Evolutionary conservation across 2,113 vertebrate species (phyloP).

Genomic region (Shinisaurus crocodilurus): DNA sequence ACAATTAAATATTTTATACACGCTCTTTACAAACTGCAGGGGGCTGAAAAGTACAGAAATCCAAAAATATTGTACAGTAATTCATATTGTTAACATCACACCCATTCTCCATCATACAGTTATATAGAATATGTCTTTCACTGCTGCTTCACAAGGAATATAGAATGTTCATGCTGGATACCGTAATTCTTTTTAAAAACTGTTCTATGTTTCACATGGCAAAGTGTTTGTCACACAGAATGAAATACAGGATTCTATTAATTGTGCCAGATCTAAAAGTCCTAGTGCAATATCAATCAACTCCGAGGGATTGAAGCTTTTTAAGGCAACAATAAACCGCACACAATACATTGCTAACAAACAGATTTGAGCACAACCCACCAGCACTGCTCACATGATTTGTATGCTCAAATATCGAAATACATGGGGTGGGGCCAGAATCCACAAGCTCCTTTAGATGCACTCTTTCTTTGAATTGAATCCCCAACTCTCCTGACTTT

Average conservation of each 20-base stretch:
- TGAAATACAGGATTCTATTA: not conserved
- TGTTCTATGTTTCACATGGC: not conserved
- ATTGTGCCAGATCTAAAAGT: not conserved
- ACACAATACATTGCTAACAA: not conserved
- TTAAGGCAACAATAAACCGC: not conserved
- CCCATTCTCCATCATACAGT: not conserved
- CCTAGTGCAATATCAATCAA: constrained; percentile 22
- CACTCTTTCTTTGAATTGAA: not conserved
- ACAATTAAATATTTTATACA: constrained; percentile 72
- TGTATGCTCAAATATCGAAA: not conserved
- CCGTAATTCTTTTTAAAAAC: not conserved
- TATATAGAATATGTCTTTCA: not conserved
- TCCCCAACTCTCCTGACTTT: too few species aligned
- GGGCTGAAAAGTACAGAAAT: constrained; percentile 54
- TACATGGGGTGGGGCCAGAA: not conserved
- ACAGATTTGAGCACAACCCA: not conserved
- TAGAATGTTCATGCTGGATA: not conserved
- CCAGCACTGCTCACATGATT: not conserved
- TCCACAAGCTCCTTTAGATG: not conserved
- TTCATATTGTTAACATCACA: constrained; percentile 58
- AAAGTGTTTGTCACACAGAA: not conserved
- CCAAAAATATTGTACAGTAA: constrained; percentile 64
- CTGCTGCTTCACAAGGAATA: not conserved
- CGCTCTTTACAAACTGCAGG: constrained; percentile 65
- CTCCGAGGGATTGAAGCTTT: too few species aligned